These are phyloP conservation scores for Dryobates pubescens DNA, from an alignment of 2,797 vertebrate genomes.

Conservation along the genomic window DNA sequence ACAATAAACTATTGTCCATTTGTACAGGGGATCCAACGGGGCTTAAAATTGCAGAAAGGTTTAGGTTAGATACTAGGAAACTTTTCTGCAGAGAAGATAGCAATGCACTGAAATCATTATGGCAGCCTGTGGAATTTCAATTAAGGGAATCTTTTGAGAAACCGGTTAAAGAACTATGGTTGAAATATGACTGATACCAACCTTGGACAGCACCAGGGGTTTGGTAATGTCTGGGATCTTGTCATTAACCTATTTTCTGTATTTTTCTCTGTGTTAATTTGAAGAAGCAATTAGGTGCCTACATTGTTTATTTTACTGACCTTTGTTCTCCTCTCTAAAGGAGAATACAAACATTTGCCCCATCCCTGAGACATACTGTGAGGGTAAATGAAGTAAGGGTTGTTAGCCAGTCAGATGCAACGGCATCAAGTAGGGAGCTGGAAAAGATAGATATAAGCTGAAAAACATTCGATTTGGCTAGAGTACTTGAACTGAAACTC, in stretches of 20 bases:
- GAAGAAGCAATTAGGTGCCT: not conserved
- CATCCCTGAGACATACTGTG: not conserved
- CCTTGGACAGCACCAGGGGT: not conserved
- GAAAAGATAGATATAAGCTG: slow-evolving; percentile 12
- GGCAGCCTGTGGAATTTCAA: not conserved
- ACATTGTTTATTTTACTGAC: not conserved
- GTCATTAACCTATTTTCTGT: not conserved
- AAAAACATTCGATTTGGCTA: slow-evolving; percentile 23
- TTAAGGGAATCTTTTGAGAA: not conserved
- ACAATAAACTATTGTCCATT: not conserved
- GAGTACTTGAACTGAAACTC: slow-evolving; percentile 21
- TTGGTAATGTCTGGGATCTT: not conserved
- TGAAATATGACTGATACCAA: not conserved
- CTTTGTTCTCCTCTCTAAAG: not conserved
- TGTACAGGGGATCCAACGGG: not conserved
- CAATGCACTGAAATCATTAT: not conserved
- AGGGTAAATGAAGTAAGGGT: not conserved
- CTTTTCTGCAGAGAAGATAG: not conserved
- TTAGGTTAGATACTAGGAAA: not conserved
- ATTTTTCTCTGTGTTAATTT: not conserved
- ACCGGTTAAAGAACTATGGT: not conserved
- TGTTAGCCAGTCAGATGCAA: not conserved
- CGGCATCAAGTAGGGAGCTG: not conserved
- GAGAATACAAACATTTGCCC: not conserved
- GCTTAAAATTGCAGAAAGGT: not conserved